A percentile compares a stretch with the other conserved stretches of the same genome.
Conservation (phyloP, 2,797 vertebrate species). For the Myotis findleyi region DNA sequence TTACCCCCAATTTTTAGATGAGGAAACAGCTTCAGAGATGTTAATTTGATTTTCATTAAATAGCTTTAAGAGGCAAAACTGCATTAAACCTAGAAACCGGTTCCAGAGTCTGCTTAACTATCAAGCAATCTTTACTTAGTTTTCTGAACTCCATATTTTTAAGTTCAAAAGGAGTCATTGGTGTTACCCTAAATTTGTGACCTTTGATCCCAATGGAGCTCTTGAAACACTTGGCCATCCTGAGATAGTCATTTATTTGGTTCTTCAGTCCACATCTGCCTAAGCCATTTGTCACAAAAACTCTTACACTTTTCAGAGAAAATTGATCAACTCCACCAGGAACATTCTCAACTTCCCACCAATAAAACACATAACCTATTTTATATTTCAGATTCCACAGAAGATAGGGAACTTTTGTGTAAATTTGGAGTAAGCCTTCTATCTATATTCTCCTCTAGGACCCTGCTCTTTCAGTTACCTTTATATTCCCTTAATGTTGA, state of each 20-base stretch:
- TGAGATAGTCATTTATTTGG: background rate
- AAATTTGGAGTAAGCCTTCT: background rate
- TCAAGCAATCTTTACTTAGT: background rate
- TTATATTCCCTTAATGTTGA: background rate
- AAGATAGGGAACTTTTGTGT: background rate
- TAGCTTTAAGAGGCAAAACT: background rate
- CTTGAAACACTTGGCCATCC: background rate
- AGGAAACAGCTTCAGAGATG: background rate
- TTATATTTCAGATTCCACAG: background rate
- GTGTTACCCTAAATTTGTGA: background rate
- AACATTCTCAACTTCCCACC: background rate
- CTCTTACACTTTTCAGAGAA: background rate
- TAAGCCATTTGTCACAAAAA: background rate
- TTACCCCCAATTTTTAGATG: background rate
- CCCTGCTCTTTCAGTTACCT: background rate
- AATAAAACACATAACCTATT: background rate
- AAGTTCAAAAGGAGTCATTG: background rate
- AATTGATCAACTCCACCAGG: background rate
- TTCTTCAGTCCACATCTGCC: background rate
- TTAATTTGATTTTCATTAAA: background rate
- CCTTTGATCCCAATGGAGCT: background rate
- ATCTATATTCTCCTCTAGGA: background rate
- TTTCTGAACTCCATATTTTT: background rate
- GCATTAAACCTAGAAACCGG: background rate
- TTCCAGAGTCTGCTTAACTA: background rate